These are phyloP conservation scores for Trichosurus vulpecula DNA, from an alignment of 2,797 vertebrate genomes.

Conservation along the genomic window DNA sequence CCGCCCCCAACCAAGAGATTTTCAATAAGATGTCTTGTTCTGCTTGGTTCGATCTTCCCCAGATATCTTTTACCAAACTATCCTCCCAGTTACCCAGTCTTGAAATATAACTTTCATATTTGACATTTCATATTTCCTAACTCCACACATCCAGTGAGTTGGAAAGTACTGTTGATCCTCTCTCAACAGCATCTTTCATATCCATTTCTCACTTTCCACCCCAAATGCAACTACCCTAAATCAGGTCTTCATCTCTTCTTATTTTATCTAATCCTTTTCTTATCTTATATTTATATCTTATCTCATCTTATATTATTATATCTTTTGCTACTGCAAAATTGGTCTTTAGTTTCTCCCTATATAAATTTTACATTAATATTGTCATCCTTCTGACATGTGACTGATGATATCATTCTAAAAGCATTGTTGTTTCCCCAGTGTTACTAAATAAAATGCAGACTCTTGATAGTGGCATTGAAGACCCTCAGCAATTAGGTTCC, in stretches of 20 bases:
- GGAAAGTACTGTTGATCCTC: not conserved
- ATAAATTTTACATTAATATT: not conserved
- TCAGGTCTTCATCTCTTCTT: not conserved
- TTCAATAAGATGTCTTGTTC: not conserved
- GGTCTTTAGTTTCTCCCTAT: not conserved
- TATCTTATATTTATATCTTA: too few relatives aligned
- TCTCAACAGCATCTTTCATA: not conserved
- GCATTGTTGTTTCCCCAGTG: not conserved
- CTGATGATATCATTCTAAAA: not conserved
- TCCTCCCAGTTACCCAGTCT: not conserved
- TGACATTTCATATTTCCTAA: not conserved
- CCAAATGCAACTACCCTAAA: not conserved
- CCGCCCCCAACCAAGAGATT: not conserved
- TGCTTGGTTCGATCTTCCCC: not conserved
- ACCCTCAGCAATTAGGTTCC: too few relatives aligned
- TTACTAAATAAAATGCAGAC: not conserved
- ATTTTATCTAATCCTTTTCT: too few relatives aligned
- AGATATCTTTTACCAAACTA: not conserved
- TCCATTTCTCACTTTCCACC: not conserved
- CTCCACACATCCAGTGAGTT: not conserved
- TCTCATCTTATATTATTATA: too few relatives aligned
- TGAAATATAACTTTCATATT: not conserved
- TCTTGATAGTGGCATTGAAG: not conserved
- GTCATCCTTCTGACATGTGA: not conserved
- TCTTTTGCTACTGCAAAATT: not conserved